These are phyloP conservation scores for Polymixis flavicincta DNA, from an alignment of 2,888 invertebrate species.

Conservation along the genomic window DNA sequence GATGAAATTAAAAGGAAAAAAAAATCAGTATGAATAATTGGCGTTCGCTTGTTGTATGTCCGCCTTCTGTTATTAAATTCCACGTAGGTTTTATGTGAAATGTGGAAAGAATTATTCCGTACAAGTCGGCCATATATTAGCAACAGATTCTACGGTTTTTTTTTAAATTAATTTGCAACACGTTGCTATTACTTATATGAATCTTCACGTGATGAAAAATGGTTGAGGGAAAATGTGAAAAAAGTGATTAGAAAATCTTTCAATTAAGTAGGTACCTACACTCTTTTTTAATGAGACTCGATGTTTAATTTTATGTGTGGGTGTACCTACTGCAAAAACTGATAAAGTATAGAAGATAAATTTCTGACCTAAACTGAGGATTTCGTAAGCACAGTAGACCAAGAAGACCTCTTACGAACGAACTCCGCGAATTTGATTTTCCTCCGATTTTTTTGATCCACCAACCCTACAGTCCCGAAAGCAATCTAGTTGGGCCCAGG, in stretches of 20 bases:
- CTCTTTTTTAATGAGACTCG: too few species aligned
- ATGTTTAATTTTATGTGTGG: not conserved
- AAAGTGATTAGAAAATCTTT: not conserved
- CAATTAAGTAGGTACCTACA: too few species aligned
- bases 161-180: conserved; percentile 44
- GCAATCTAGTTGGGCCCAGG: conserved; percentile 77
- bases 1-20: conserved; percentile 82
- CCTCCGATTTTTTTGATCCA: conserved; percentile 59
- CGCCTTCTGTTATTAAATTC: conserved; percentile 73
- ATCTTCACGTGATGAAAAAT: conserved; percentile 8
- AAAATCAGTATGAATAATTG: conserved; percentile 78
- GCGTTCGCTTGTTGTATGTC: conserved; percentile 70
- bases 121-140: conserved; percentile 50
- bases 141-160: conserved; percentile 5
- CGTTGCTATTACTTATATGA: conserved; percentile 27
- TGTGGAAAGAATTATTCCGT: conserved; percentile 49
- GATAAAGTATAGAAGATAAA: not conserved
- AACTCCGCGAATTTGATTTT: conserved; percentile 59
- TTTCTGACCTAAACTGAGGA: not conserved
- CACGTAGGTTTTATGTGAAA: conserved; percentile 65
- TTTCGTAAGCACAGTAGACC: not conserved
- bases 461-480: conserved; percentile 72
- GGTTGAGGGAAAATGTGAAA: not conserved
- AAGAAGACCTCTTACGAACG: not conserved
- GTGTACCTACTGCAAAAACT: not conserved